These are phyloP conservation scores for Ochotona princeps DNA, from an alignment of 2,113 vertebrate genomes.

Conservation along the genomic window DNA sequence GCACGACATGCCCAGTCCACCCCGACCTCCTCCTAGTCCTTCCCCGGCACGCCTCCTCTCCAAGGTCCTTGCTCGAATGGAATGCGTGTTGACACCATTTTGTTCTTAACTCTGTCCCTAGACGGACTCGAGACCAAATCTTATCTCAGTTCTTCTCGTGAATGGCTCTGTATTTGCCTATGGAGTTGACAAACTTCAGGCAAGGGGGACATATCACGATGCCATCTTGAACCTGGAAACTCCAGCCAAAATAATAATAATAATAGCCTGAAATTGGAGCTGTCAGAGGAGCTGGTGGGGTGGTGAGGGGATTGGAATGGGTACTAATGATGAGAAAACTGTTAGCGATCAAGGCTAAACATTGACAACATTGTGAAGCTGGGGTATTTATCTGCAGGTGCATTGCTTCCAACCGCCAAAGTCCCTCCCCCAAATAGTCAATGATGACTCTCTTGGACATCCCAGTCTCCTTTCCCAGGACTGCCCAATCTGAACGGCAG, in stretches of 20 bases:
- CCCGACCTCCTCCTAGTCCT: background rate
- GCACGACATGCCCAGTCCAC: too few relatives aligned
- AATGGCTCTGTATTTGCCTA: conserved; percentile 16
- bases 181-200: conserved; percentile 24
- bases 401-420: background rate
- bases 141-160: conserved; percentile 37
- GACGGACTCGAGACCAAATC: conserved; percentile 23
- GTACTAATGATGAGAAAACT: conserved; percentile 7
- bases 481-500: background rate
- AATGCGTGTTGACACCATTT: conserved; percentile 6
- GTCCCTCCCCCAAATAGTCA: background rate
- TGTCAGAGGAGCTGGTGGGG: background rate
- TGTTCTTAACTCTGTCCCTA: background rate
- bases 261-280: background rate
- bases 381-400: background rate
- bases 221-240: conserved; percentile 48
- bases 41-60: background rate
- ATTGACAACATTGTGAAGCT: background rate
- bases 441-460: background rate
- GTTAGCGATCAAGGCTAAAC: background rate
- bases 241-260: background rate
- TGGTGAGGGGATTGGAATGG: background rate
- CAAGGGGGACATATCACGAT: conserved; percentile 1
- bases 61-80: background rate
- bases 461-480: background rate